Percentiles rank a stretch among this genome's conserved stretches.
These are phyloP conservation scores for Synergus itoensis DNA, from an alignment of 2,888 invertebrate genomes.

Conservation along the genomic window DNA sequence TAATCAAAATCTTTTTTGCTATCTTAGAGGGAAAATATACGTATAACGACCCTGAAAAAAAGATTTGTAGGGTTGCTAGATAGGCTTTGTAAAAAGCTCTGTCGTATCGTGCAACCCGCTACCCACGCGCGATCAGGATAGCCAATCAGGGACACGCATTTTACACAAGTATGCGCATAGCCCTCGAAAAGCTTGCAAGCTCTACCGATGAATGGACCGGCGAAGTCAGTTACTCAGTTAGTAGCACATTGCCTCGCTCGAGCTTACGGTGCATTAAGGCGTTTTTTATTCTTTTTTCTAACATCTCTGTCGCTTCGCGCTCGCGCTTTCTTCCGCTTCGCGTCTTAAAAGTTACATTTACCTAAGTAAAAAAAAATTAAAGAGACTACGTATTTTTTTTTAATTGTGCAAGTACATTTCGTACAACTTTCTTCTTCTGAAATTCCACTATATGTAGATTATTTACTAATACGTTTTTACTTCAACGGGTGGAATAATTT, in stretches of 20 bases:
- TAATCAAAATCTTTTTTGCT: not conserved
- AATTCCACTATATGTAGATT: not conserved
- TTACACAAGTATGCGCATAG: conserved; percentile 54
- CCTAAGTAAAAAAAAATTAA: too few species aligned
- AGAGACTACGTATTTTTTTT: not conserved
- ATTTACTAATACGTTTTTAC: not conserved
- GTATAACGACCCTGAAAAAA: conserved; percentile 1
- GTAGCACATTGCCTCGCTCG: conserved; percentile 51
- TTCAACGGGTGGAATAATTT: conserved; percentile 11
- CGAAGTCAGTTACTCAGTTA: conserved; percentile 67
- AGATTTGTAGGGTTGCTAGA: conserved; percentile 19
- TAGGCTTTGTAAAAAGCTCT: conserved; percentile 49
- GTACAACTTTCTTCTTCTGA: not conserved
- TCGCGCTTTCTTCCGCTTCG: not conserved
- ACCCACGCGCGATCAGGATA: conserved; percentile 58
- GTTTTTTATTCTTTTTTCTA: not conserved
- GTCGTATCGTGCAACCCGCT: conserved; percentile 43
- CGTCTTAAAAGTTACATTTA: not conserved
- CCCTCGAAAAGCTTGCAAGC: conserved; percentile 61
- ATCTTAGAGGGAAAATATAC: not conserved
- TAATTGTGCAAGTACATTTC: not conserved
- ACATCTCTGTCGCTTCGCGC: not conserved
- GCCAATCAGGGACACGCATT: conserved; percentile 62
- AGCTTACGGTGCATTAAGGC: not conserved
- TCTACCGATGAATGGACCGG: conserved; percentile 65